Conservation (phyloP, 2,888 invertebrate species). For the Pemphredon lugubris region DNA sequence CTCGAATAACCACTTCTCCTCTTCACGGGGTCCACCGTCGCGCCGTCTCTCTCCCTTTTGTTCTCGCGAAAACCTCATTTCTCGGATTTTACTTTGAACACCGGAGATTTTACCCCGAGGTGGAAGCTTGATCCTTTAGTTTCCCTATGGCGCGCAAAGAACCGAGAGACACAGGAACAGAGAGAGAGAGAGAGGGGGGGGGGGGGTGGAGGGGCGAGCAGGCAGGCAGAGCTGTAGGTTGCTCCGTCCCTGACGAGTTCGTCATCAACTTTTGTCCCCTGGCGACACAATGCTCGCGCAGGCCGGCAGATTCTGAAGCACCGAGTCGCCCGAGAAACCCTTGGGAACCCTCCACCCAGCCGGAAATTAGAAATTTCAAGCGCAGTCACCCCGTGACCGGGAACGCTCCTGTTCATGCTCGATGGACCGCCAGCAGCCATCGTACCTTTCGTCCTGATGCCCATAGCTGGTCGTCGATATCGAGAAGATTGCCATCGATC, state of each 20-base stretch:
- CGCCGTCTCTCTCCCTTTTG: slow-evolving; percentile 24
- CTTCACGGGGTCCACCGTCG: slow-evolving; percentile 1
- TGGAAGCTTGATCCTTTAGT: slow-evolving; percentile 1
- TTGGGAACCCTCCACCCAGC: slow-evolving; percentile 8
- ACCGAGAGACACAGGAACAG: not conserved
- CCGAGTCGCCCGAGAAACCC: not conserved
- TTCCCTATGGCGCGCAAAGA: not conserved
- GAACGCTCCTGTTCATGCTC: slow-evolving; percentile 32
- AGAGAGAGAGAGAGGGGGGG: not conserved
- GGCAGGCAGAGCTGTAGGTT: too few relatives aligned
- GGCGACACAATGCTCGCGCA: slow-evolving; percentile 11
- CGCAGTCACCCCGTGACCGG: slow-evolving; percentile 38
- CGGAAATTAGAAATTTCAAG: slow-evolving; percentile 66
- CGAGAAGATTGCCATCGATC: slow-evolving; percentile 40
- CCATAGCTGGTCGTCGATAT: slow-evolving; percentile 19
- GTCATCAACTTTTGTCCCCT: slow-evolving; percentile 23
- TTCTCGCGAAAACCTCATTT: slow-evolving; percentile 47
- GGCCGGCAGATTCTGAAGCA: slow-evolving; percentile 9
- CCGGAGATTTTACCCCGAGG: slow-evolving; percentile 19
- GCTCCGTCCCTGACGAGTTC: slow-evolving; percentile 2
- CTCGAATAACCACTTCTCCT: slow-evolving; percentile 21
- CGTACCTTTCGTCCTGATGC: slow-evolving; percentile 5
- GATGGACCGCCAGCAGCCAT: slow-evolving; percentile 26
- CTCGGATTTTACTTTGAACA: slow-evolving; percentile 37
- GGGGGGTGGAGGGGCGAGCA: not conserved